Conservation (phyloP, 1,140 invertebrate genomes). For the Bombus impatiens region DNA sequence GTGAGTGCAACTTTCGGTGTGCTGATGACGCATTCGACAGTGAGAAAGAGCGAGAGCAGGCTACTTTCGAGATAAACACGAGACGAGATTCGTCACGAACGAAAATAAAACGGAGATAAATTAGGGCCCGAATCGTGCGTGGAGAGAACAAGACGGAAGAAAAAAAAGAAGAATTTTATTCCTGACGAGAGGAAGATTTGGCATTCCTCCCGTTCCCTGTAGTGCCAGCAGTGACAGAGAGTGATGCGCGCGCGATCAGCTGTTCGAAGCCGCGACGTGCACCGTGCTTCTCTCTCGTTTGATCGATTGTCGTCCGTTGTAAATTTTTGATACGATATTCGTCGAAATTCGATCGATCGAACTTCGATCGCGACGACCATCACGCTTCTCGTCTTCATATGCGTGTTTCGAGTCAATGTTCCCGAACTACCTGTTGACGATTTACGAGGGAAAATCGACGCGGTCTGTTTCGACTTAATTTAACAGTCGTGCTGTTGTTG, state of each 20-base stretch:
- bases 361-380: not conserved
- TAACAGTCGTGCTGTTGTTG: not conserved
- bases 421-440: slow-evolving; percentile 78
- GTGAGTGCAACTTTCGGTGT: slow-evolving; percentile 7
- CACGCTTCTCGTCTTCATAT: not conserved
- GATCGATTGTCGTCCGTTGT: not conserved
- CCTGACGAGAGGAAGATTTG: not conserved
- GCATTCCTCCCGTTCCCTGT: not conserved
- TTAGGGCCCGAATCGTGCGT: not conserved
- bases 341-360: not conserved
- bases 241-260: slow-evolving; percentile 56
- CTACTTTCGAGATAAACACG: not conserved
- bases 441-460: slow-evolving; percentile 75
- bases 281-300: not conserved
- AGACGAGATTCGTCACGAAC: slow-evolving; percentile 12
- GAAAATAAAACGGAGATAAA: slow-evolving; percentile 29
- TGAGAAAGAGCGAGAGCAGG: not conserved
- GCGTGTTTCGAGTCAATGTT: slow-evolving; percentile 47
- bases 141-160: not conserved
- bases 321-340: not conserved
- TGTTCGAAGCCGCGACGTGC: slow-evolving; percentile 41
- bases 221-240: not conserved
- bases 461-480: slow-evolving; percentile 7
- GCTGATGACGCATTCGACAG: not conserved
- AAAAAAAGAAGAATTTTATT: not conserved